phyloP scores from a whole-genome alignment of 2,888 invertebrate genomes.

The Coecobrya sp. region DNA sequence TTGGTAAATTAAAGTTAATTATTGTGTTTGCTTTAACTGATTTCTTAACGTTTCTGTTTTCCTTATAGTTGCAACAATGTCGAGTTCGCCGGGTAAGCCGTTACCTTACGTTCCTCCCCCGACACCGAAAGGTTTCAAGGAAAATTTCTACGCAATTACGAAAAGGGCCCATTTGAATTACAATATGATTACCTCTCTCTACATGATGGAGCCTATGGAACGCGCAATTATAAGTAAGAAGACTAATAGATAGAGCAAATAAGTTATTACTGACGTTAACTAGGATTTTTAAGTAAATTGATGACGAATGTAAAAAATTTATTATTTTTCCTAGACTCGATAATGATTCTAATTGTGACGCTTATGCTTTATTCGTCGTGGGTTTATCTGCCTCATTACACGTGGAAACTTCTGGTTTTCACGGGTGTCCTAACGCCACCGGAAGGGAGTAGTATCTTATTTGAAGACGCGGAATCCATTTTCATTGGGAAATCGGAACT shows the following conservation, averaged over 20 bases:
- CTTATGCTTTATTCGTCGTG: constrained; percentile 89
- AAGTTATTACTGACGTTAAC: background rate
- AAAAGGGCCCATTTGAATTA: constrained; percentile 87
- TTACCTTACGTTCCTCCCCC: constrained; percentile 72
- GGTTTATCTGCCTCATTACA: constrained; percentile 90
- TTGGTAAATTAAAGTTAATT: too few species aligned
- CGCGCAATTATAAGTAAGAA: constrained; percentile 88
- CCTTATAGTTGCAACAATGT: too few species aligned
- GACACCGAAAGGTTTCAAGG: background rate
- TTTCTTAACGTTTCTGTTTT: too few species aligned
- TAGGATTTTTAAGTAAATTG: too few species aligned
- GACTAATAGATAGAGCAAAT: background rate
- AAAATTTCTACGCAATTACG: constrained; percentile 61
- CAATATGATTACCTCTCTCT: constrained; percentile 88
- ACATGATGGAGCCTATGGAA: constrained; percentile 89
- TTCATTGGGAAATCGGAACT: constrained; percentile 70
- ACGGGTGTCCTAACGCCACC: constrained; percentile 85
- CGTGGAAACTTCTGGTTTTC: constrained; percentile 87
- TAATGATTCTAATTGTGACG: constrained; percentile 88
- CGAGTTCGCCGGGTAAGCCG: constrained; percentile 66
- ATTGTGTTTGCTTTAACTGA: too few species aligned
- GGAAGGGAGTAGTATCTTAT: constrained; percentile 60
- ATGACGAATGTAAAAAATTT: background rate
- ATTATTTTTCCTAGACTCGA: constrained; percentile 88
- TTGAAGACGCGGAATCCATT: constrained; percentile 65